phyloP scores from a whole-genome alignment of 2,797 vertebrate species.

The Kryptopterus vitreolus region DNA sequence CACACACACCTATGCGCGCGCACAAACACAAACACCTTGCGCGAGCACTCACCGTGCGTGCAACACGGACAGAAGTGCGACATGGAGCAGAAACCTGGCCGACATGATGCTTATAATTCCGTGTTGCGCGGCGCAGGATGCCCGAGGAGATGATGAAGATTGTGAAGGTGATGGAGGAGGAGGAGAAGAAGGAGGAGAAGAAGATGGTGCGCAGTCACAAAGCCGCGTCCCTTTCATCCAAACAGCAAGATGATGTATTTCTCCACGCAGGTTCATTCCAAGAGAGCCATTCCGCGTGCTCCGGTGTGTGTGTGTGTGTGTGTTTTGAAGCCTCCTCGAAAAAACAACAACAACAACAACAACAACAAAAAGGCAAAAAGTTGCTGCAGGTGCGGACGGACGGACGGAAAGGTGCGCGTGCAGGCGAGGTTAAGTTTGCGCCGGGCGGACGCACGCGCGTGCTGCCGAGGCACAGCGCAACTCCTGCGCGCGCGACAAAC shows the following conservation, averaged over 20 bases:
- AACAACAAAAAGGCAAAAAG: too few relatives aligned
- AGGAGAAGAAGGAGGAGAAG: not conserved
- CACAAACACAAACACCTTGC: not conserved
- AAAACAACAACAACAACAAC: too few relatives aligned
- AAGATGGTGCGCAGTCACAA: constrained; percentile 40
- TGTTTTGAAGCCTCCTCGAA: not conserved
- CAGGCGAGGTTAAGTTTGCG: constrained; percentile 23
- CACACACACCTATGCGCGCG: not conserved
- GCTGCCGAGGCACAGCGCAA: constrained; percentile 62
- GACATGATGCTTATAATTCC: constrained; percentile 83
- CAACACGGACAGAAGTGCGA: constrained; percentile 82
- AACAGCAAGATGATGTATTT: not conserved
- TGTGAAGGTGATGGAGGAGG: not conserved
- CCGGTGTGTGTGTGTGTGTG: not conserved
- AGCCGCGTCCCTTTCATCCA: constrained; percentile 27
- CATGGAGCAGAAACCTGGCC: constrained; percentile 71
- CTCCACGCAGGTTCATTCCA: not conserved
- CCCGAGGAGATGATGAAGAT: constrained; percentile 28
- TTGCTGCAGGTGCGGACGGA: not conserved
- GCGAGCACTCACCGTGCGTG: constrained; percentile 81
- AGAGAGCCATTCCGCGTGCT: not conserved
- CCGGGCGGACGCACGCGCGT: constrained; percentile 37
- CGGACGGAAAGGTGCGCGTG: not conserved
- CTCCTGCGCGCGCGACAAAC: constrained; percentile 11
- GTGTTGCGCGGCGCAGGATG: constrained; percentile 58